Percentiles rank a stretch among this genome's conserved stretches.
These are phyloP conservation scores for Crenichthys baileyi DNA, from an alignment of 2,797 vertebrate species.

Conservation along the genomic window DNA sequence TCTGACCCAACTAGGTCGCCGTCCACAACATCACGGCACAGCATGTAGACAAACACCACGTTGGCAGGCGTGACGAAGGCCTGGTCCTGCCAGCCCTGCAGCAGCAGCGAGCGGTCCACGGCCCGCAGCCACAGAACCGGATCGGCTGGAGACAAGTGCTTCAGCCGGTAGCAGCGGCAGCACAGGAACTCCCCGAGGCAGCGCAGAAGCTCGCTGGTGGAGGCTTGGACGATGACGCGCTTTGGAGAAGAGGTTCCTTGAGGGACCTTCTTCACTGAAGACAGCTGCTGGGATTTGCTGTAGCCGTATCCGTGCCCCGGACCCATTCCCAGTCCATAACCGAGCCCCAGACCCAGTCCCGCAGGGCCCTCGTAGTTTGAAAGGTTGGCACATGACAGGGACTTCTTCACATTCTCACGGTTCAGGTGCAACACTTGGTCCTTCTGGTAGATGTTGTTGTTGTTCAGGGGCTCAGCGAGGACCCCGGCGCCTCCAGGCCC, in stretches of 20 bases:
- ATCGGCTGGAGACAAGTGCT: constrained; percentile 81
- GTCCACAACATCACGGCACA: constrained; percentile 84
- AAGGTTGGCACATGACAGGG: constrained; percentile 85
- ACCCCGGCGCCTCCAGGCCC: constrained; percentile 22
- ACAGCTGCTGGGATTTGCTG: constrained; percentile 74
- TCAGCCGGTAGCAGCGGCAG: constrained; percentile 83
- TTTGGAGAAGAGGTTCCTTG: constrained; percentile 75
- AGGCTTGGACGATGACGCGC: constrained; percentile 85
- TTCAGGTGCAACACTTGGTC: constrained; percentile 81
- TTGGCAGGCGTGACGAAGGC: constrained; percentile 88
- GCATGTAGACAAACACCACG: constrained; percentile 88
- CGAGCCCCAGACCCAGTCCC: constrained; percentile 67
- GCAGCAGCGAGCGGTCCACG: constrained; percentile 85
- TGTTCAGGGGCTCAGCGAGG: constrained; percentile 70
- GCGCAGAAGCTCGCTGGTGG: constrained; percentile 86
- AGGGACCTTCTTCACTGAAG: constrained; percentile 76
- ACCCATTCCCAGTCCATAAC: constrained; percentile 70
- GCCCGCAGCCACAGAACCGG: constrained; percentile 84
- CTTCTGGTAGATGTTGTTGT: constrained; percentile 81
- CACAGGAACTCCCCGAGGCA: constrained; percentile 87
- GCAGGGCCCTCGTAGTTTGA: constrained; percentile 82
- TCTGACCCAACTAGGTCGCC: constrained; percentile 82
- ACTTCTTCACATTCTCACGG: constrained; percentile 85
- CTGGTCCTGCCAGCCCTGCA: constrained; percentile 90
- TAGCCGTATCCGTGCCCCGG: constrained; percentile 64